A percentile compares a stretch with the other conserved stretches of the same genome.
These are phyloP conservation scores for Chinchilla lanigera DNA, from an alignment of 2,113 vertebrate genomes.

Conservation along the genomic window DNA sequence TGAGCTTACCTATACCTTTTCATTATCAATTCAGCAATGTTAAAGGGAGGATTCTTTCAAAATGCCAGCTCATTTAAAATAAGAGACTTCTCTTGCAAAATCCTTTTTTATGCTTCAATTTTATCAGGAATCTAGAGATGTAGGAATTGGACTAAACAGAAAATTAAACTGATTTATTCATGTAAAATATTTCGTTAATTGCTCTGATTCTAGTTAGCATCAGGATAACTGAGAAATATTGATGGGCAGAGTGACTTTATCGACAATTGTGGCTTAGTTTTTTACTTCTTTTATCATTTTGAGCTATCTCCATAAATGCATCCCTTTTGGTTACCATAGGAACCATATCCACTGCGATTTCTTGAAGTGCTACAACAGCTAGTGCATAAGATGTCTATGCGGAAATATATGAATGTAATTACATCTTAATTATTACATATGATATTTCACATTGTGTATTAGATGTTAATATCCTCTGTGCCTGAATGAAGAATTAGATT, in stretches of 20 bases:
- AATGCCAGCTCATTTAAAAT: constrained; percentile 60
- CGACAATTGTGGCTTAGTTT: constrained; percentile 61
- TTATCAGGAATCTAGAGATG: constrained; percentile 56
- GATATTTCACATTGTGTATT: constrained; percentile 79
- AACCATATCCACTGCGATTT: constrained; percentile 81
- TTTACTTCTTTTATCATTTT: constrained; percentile 74
- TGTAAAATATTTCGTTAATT: constrained; percentile 76
- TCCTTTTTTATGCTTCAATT: constrained; percentile 64
- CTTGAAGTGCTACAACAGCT: constrained; percentile 80
- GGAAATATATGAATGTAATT: constrained; percentile 82
- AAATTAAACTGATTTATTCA: constrained; percentile 72
- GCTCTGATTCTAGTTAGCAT: constrained; percentile 60
- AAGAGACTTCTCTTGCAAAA: constrained; percentile 57
- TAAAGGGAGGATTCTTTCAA: constrained; percentile 51
- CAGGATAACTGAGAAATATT: constrained; percentile 65
- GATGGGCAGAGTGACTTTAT: constrained; percentile 64
- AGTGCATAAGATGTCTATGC: constrained; percentile 72
- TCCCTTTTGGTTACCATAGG: constrained; percentile 84
- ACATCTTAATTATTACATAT: constrained; percentile 82
- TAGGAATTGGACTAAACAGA: constrained; percentile 61
- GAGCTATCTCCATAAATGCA: constrained; percentile 56
- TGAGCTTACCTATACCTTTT: not conserved
- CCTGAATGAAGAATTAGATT: constrained; percentile 81
- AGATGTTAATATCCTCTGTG: constrained; percentile 75
- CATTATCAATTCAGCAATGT: not conserved